phyloP scores from a whole-genome alignment of 2,113 vertebrate genomes.

The Beaufortia kweichowensis region DNA sequence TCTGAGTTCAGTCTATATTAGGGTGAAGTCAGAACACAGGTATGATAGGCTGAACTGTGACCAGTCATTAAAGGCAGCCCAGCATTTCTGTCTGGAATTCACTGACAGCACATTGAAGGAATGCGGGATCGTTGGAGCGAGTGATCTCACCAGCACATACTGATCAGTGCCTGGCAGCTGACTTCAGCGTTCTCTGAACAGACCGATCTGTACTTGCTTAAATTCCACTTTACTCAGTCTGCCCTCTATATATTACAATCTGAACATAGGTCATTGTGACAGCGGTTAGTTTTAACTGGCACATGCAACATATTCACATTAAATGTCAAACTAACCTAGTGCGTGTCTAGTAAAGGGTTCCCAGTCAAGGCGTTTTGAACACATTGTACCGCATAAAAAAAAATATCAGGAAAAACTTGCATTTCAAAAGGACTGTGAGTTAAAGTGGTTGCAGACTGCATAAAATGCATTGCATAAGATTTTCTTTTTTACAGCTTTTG shows the following conservation, averaged over 20 bases:
- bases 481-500: no score
- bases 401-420: not conserved
- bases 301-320: not conserved
- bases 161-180: conserved; percentile 36
- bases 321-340: conserved; percentile 22
- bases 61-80: conserved; percentile 16
- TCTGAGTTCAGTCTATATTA: not conserved
- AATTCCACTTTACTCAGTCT: conserved; percentile 25
- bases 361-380: not conserved
- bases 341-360: not conserved
- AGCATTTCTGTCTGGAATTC: conserved; percentile 37
- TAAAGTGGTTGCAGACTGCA: not conserved
- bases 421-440: not conserved
- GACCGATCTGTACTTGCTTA: conserved; percentile 30
- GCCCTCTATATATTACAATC: conserved; percentile 22
- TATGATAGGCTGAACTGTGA: not conserved
- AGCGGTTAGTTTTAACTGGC: not conserved
- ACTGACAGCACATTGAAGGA: conserved; percentile 43
- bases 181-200: not conserved
- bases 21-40: not conserved
- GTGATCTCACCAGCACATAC: conserved; percentile 41
- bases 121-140: conserved; percentile 30
- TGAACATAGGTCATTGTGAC: conserved; percentile 24
- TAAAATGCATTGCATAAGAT: not conserved
- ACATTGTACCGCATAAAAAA: not conserved